Evolutionary conservation across 2,888 invertebrate species (phyloP).

Genomic region (Erebia ligea): DNA sequence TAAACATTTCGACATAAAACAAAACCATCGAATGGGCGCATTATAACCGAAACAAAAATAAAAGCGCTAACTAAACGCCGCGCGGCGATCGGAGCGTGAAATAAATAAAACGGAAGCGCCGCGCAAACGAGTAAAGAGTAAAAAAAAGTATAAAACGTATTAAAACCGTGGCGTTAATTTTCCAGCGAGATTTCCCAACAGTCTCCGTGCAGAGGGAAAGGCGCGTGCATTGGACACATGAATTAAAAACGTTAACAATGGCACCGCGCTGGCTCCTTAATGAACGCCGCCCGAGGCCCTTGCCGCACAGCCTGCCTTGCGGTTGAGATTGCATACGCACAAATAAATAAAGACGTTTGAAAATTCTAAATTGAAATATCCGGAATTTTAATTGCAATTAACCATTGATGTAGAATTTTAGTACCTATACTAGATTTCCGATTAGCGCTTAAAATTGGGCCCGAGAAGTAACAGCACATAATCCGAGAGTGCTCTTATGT

Average conservation of each 20-base stretch:
- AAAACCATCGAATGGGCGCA: conserved; percentile 47
- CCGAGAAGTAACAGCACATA: no score
- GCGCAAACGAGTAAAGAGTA: conserved; percentile 57
- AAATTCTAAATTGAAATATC: conserved; percentile 27
- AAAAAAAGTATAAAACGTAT: conserved; percentile 43
- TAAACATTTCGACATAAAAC: conserved; percentile 36
- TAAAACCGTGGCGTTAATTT: conserved; percentile 80
- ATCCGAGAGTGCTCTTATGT: no score
- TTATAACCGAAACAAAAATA: conserved; percentile 61
- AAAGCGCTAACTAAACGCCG: conserved; percentile 68
- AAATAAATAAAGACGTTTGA: conserved; percentile 31
- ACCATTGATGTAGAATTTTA: no score
- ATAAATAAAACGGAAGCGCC: conserved; percentile 76
- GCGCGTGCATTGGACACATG: conserved; percentile 80
- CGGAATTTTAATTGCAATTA: conserved; percentile 40
- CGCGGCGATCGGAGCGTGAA: conserved; percentile 74
- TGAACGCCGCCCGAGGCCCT: conserved; percentile 58
- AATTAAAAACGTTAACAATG: conserved; percentile 82
- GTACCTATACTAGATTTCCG: no score
- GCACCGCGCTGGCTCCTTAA: conserved; percentile 71
- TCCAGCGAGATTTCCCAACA: conserved; percentile 80
- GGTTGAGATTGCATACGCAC: conserved; percentile 30
- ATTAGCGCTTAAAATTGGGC: no score
- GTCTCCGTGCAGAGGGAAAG: conserved; percentile 59
- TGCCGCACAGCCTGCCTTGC: conserved; percentile 22